phyloP scores from a whole-genome alignment of 2,888 invertebrate species.

The Yponomeuta cagnagella region DNA sequence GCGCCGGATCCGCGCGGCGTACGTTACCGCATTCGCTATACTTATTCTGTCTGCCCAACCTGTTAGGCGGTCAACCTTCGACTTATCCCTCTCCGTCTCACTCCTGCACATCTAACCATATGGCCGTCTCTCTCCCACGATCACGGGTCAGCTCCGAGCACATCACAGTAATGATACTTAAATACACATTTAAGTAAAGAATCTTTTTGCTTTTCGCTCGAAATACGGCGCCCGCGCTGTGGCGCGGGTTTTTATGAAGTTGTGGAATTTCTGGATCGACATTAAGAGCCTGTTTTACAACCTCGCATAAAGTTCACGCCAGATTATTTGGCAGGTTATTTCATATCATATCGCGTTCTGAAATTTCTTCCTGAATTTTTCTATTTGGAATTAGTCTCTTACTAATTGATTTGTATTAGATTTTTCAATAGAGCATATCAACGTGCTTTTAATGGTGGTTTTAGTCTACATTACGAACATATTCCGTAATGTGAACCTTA shows the following conservation, averaged over 20 bases:
- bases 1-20: conserved; percentile 40
- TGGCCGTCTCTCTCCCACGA: conserved; percentile 39
- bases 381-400: too few relatives aligned
- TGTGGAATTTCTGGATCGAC: neutral
- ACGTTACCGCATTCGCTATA: conserved; percentile 65
- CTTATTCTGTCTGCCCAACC: conserved; percentile 69
- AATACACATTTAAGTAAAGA: conserved; percentile 73
- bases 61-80: conserved; percentile 71
- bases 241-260: neutral
- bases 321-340: too few relatives aligned
- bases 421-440: too few relatives aligned
- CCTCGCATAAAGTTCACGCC: neutral
- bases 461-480: too few relatives aligned
- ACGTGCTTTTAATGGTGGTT: too few relatives aligned
- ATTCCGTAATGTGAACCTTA: too few relatives aligned
- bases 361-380: too few relatives aligned
- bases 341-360: too few relatives aligned
- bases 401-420: too few relatives aligned
- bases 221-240: neutral
- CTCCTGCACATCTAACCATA: conserved; percentile 27
- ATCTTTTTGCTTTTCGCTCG: conserved; percentile 44
- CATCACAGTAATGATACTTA: conserved; percentile 74
- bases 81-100: conserved; percentile 36
- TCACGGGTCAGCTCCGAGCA: conserved; percentile 63
- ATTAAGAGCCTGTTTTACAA: neutral